Evolutionary conservation across 2,888 invertebrate genomes (phyloP), one percentile per base, ranked within the genome.

Genomic region (Smittia sp.): DNA sequence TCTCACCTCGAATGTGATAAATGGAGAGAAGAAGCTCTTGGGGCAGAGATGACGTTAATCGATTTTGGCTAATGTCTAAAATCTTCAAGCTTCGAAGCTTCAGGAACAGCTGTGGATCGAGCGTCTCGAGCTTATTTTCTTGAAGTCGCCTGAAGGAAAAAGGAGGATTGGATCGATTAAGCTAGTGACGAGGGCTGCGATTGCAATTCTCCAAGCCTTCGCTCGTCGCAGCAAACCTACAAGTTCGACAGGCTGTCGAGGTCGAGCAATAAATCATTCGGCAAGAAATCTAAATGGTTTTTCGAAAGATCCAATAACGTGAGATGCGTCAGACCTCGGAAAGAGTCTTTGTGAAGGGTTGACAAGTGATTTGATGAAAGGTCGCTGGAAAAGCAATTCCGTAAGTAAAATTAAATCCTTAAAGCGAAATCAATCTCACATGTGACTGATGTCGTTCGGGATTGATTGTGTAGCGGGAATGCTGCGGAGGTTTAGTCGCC

Each of bases 281-380:
- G 88, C 38, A 91, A 78, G 77, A 85, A 85, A 74, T 87, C 86
- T 27, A 91, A 82, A 62, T 85, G 84, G 79, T 91, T 91, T 76
- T 87, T 85, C 25, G 89, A 90, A 13, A 91, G 79, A 80, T 91
- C 88, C 74, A 88, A 77, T 77, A 87, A 85, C 76, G 84, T 84
- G 13, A 90, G 79, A 75, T 86, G 83, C 0, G 84, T 84, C 76
- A 90, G 79, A 11, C 85, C 85, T 18, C 84, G 83, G 77, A 90
- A 89, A 0, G 87, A 85, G 75, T 87, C 86, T 78, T 87, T 87
- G 79, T 90, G 86, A 13, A 90, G 78, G 0, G 89, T 87, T 20
- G 85, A 85, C 46, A 90, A 79, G n/a, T 82, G 81, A 78, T 90
- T 90, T n/a, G 87, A 84, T 0, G 89, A 89, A 18, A 90, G 80